Conservation (phyloP, 2,113 vertebrate species). For the Nestor notabilis region DNA sequence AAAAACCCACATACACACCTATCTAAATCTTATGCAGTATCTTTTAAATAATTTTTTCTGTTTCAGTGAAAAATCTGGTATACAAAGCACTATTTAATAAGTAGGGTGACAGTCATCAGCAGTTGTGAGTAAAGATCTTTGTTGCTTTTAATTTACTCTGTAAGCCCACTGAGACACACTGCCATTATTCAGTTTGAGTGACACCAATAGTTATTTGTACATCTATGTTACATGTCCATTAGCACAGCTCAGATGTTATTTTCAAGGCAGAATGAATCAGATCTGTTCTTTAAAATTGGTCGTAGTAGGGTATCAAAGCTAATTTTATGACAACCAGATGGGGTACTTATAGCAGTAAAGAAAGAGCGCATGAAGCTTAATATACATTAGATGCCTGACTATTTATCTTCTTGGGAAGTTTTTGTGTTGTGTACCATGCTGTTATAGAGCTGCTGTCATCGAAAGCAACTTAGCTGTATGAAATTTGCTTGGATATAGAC, state of each 20-base stretch:
- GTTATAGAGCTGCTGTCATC: background rate
- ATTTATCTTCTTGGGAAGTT: background rate
- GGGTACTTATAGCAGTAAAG: background rate
- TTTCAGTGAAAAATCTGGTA: background rate
- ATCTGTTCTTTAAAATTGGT: background rate
- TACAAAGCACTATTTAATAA: background rate
- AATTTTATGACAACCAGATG: background rate
- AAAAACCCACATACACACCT: background rate
- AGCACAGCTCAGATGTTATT: background rate
- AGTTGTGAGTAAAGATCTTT: background rate
- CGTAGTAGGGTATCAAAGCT: background rate
- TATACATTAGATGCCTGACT: background rate
- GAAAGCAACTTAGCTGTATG: background rate
- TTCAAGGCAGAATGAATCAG: background rate
- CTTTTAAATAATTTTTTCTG: background rate
- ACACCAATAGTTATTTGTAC: background rate
- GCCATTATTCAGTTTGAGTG: background rate
- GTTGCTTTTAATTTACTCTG: background rate
- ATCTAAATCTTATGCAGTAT: accelerated
- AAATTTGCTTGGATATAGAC: background rate
- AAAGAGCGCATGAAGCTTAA: background rate
- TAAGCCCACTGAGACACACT: background rate
- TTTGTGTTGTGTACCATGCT: background rate
- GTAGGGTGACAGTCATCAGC: background rate
- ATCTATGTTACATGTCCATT: background rate